These are phyloP conservation scores for Lagria hirta DNA, from an alignment of 2,888 invertebrate species.

Conservation along the genomic window DNA sequence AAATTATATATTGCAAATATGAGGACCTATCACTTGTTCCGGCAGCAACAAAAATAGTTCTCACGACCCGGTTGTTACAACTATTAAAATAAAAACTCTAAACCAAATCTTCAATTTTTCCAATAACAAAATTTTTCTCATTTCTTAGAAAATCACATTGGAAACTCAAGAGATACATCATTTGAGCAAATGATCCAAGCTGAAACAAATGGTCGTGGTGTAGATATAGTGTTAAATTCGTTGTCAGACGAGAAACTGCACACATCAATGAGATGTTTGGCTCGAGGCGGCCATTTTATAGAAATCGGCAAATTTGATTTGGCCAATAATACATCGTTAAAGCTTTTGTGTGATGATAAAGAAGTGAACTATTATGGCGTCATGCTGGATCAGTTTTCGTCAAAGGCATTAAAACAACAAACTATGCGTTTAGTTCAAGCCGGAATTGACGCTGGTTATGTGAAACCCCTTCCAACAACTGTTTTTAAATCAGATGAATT, in stretches of 20 bases:
- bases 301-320: constrained; percentile 88
- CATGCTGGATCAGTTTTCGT: constrained; percentile 65
- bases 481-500: constrained; percentile 66
- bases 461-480: constrained; percentile 68
- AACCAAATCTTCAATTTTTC: no score
- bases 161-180: constrained; percentile 75
- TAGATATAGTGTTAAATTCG: constrained; percentile 89
- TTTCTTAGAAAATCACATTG: constrained; percentile 34
- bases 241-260: constrained; percentile 88
- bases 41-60: constrained; percentile 1
- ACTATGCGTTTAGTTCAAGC: not conserved
- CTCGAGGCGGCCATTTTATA: constrained; percentile 67
- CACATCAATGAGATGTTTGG: constrained; percentile 66
- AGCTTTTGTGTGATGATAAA: constrained; percentile 69
- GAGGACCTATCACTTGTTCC: not conserved
- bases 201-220: constrained; percentile 82
- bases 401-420: not conserved
- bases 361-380: constrained; percentile 78
- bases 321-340: constrained; percentile 64
- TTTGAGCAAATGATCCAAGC: constrained; percentile 84
- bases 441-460: constrained; percentile 56
- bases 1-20: no score
- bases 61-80: no score
- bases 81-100: no score
- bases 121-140: no score